phyloP scores from a whole-genome alignment of 2,888 invertebrate species.

The Campaea margaritaria region DNA sequence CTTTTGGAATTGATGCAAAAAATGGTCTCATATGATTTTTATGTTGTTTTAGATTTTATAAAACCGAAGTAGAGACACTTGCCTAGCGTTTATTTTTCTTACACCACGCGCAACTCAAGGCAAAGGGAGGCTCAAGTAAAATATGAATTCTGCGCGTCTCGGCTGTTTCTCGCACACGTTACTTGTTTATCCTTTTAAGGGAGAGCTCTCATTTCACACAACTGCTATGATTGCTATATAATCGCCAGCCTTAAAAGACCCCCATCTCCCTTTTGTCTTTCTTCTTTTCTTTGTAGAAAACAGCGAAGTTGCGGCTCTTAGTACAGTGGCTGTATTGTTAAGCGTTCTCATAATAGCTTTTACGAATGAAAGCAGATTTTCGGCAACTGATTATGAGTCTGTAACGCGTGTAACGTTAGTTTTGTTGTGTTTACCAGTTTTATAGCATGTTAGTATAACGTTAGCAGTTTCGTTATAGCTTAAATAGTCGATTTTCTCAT shows the following conservation, averaged over 20 bases:
- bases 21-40: too few relatives aligned
- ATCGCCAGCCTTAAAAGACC: slow-evolving; percentile 63
- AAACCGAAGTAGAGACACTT: slow-evolving; percentile 51
- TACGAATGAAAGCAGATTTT: slow-evolving; percentile 72
- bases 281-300: slow-evolving; percentile 35
- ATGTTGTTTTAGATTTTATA: too few relatives aligned
- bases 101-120: slow-evolving; percentile 53
- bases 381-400: slow-evolving; percentile 67
- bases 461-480: slow-evolving; percentile 28
- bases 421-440: slow-evolving; percentile 56
- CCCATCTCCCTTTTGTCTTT: slow-evolving; percentile 41
- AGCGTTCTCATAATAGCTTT: slow-evolving; percentile 66
- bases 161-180: slow-evolving; percentile 82
- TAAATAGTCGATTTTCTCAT: background rate
- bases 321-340: slow-evolving; percentile 59
- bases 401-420: slow-evolving; percentile 59
- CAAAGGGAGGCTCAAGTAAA: slow-evolving; percentile 73
- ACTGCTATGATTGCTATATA: slow-evolving; percentile 82
- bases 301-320: slow-evolving; percentile 50
- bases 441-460: slow-evolving; percentile 49
- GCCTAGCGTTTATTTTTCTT: slow-evolving; percentile 42
- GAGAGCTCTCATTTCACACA: slow-evolving; percentile 81
- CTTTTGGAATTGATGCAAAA: too few relatives aligned
- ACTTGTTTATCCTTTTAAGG: slow-evolving; percentile 84
- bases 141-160: slow-evolving; percentile 80